phyloP scores from a whole-genome alignment of 2,888 invertebrate species.

The Eilema sororculum region DNA sequence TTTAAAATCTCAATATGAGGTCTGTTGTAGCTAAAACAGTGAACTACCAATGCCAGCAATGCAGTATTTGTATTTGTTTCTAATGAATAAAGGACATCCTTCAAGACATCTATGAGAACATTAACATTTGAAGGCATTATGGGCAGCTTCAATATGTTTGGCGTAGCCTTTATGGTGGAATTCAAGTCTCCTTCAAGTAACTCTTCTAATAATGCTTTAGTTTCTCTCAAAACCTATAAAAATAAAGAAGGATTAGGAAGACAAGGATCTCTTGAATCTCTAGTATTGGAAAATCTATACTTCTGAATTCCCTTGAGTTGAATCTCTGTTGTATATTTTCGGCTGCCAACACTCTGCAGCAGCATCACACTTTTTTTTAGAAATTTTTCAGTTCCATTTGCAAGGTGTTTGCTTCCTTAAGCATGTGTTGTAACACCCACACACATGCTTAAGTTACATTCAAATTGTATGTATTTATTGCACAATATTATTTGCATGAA shows the following conservation, averaged over 20 bases:
- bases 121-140: conserved; percentile 82
- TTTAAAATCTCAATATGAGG: conserved; percentile 69
- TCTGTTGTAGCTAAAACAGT: conserved; percentile 70
- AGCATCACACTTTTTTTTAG: too few species aligned
- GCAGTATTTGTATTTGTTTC: conserved; percentile 90
- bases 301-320: too few species aligned
- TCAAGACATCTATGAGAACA: conserved; percentile 87
- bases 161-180: conserved; percentile 75
- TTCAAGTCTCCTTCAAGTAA: conserved; percentile 77
- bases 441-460: too few species aligned
- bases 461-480: too few species aligned
- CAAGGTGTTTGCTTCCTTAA: too few species aligned
- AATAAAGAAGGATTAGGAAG: neutral
- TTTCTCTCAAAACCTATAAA: conserved; percentile 84
- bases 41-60: conserved; percentile 85
- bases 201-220: conserved; percentile 79
- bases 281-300: neutral
- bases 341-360: too few species aligned
- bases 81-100: conserved; percentile 88
- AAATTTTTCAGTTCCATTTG: too few species aligned
- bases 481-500: too few species aligned
- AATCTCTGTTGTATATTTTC: too few species aligned
- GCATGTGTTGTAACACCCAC: too few species aligned
- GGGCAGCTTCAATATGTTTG: conserved; percentile 71
- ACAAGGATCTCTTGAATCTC: neutral